Evolutionary conservation across 64 coral and sea anemone genomes (phyloP), one percentile per base, ranked within the genome.

Genomic region (Hydrozoanthus tunicans): DNA sequence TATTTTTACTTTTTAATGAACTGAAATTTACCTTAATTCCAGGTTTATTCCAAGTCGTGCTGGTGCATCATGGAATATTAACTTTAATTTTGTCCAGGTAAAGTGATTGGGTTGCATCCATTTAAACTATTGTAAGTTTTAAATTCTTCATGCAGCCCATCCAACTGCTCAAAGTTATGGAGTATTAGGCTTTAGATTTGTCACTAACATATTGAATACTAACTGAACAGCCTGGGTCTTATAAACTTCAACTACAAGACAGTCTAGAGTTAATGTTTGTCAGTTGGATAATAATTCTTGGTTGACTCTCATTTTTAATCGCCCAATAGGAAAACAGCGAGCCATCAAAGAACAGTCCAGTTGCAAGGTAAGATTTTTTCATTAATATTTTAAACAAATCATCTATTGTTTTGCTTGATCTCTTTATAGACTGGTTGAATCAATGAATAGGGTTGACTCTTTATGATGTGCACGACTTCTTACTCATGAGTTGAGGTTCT

Each of bases 1-100:
- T 43, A 43, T 43, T 43, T 43, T 43, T 43, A 43, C 32, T 43
- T 43, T 43, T 43, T 43, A 43, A 43, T 14, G 62, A 0, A 43
- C 13, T 77, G 7, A 26, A 8, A 11, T 80, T 7, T 20, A 43
- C 27, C 24, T 73, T 56, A 2, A 85, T 85, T 88, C 73, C 25
- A 88, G 84, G 56, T 88, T 88, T 59, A 88, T 88, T 27, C 84
- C 84, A 74, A 88, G 84, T 4, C 84, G 84, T 9, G 84, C 84
- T 15, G 84, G 84, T 73, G 67, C 84, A 61, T 74, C 69, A 88
- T 74, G 84, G 84, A 75, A 60, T 70, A 88, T 88, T 14, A 88
- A 74, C 61, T 88, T 88, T 32, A 88, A 88, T 88, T 88, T 88
- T 73, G 56, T 88, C 70, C 84, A 88, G 84, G 84, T 86, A 86